Percentiles rank a stretch among this genome's conserved stretches.
phyloP scores from a whole-genome alignment of 2,888 invertebrate species.

The Pseudococcus longispinus region DNA sequence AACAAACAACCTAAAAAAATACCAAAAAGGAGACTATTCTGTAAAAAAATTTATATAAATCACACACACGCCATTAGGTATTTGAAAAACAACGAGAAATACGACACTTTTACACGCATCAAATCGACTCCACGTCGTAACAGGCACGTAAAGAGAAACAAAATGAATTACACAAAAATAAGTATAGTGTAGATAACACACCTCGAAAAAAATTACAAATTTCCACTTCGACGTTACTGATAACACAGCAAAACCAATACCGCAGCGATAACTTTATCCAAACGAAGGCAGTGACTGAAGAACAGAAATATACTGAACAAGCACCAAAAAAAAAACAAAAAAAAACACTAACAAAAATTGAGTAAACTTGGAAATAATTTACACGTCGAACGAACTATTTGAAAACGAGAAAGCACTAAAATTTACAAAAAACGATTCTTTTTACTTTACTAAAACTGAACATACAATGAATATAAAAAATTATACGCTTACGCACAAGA shows the following conservation, averaged over 20 bases:
- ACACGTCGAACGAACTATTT: neutral
- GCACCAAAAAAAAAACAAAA: neutral
- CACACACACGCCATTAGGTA: neutral
- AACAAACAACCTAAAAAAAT: neutral
- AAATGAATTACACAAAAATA: neutral
- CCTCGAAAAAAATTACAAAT: neutral
- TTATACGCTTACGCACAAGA: neutral
- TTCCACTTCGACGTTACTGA: neutral
- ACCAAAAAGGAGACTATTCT: neutral
- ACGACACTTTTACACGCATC: constrained; percentile 1
- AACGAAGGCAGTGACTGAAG: neutral
- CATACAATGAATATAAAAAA: neutral
- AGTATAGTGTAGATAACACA: neutral
- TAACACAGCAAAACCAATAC: neutral
- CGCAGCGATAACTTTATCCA: neutral
- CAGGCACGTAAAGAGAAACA: neutral
- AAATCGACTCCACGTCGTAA: neutral
- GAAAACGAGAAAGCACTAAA: neutral
- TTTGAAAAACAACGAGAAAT: neutral
- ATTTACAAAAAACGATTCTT: neutral
- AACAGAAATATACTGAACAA: neutral
- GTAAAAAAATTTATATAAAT: neutral
- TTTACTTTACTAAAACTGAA: neutral
- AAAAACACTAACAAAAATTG: neutral
- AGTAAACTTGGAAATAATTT: neutral